phyloP scores from a whole-genome alignment of 2,113 vertebrate genomes.

The Dicrurus megarhynchus region DNA sequence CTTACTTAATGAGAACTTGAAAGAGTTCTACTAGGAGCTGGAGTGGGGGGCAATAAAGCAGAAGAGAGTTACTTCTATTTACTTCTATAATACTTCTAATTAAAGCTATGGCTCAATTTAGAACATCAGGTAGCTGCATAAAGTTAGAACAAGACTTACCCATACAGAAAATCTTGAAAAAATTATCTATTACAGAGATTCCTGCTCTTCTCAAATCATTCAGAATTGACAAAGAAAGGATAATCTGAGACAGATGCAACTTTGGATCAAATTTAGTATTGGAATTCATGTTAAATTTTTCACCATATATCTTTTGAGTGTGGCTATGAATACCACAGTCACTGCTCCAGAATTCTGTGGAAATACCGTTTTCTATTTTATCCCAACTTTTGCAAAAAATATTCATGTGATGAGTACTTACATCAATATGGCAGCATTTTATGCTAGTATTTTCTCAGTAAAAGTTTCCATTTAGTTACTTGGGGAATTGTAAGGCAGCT shows the following conservation, averaged over 20 bases:
- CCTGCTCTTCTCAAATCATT: background rate
- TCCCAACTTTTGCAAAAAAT: background rate
- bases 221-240: background rate
- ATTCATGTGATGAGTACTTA: background rate
- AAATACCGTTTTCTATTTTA: constrained; percentile 24
- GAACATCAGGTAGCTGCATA: background rate
- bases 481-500: background rate
- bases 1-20: background rate
- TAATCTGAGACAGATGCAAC: background rate
- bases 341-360: background rate
- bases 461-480: background rate
- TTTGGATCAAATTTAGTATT: background rate
- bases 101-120: background rate
- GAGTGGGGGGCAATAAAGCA: background rate
- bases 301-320: background rate
- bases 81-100: background rate
- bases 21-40: background rate
- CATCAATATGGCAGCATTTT: background rate
- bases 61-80: background rate
- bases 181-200: background rate
- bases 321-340: background rate
- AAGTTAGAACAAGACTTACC: background rate
- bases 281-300: background rate
- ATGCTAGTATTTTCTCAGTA: background rate
- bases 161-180: background rate